These are phyloP conservation scores for Lasioglossum figueresi DNA, from an alignment of 2,888 invertebrate genomes.

Conservation along the genomic window DNA sequence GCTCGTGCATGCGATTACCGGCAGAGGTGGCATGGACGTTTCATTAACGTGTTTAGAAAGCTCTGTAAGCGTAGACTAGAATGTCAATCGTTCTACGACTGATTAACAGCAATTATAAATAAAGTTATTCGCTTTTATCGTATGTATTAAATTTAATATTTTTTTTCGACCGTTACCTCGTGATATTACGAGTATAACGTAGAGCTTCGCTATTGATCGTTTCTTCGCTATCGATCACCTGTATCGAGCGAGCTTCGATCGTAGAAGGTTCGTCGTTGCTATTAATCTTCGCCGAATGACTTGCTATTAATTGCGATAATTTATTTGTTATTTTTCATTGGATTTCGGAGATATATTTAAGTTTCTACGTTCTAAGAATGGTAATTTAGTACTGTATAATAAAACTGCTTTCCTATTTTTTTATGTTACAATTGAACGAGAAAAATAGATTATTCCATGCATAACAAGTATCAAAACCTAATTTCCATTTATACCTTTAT, in stretches of 20 bases:
- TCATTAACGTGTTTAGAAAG: not conserved
- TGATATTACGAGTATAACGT: too few relatives aligned
- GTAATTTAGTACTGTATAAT: not conserved
- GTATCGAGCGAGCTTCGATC: too few relatives aligned
- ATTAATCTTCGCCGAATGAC: not conserved
- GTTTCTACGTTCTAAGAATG: not conserved
- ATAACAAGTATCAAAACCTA: not conserved
- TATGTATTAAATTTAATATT: not conserved
- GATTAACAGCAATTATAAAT: not conserved
- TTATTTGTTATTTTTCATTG: not conserved
- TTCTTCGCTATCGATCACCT: too few relatives aligned
- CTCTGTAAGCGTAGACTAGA: not conserved
- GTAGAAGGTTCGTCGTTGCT: not conserved
- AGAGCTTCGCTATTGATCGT: too few relatives aligned
- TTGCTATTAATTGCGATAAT: not conserved
- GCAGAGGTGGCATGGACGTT: constrained; percentile 5
- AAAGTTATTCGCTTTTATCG: not conserved
- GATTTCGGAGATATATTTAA: not conserved
- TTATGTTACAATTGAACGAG: not conserved
- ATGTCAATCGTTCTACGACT: not conserved
- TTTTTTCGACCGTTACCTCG: not conserved
- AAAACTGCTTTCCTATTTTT: not conserved
- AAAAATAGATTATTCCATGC: not conserved
- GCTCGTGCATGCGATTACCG: not conserved
- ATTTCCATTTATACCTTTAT: not conserved